Percentiles rank a stretch among this genome's conserved stretches.
phyloP scores from a whole-genome alignment of 2,888 invertebrate species.

The Melanchra persicariae region DNA sequence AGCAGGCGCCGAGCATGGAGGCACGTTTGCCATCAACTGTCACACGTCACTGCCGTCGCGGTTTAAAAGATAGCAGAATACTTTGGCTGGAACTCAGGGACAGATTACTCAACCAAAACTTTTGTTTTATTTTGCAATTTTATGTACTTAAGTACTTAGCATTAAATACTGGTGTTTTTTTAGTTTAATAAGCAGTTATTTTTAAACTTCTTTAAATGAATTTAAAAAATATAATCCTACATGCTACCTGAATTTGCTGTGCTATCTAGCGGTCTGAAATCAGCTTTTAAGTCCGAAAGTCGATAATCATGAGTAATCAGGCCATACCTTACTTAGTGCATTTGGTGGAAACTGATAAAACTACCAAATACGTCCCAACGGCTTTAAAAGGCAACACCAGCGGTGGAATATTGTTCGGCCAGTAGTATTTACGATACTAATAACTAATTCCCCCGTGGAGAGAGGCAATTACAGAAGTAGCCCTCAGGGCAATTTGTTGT shows the following conservation, averaged over 20 bases:
- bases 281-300: background rate
- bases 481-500: constrained; percentile 47
- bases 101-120: constrained; percentile 3
- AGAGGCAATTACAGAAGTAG: constrained; percentile 52
- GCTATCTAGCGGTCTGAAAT: background rate
- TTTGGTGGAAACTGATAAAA: constrained; percentile 18
- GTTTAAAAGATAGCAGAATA: constrained; percentile 8
- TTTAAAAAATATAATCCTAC: too few species aligned
- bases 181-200: too few species aligned
- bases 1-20: constrained; percentile 27
- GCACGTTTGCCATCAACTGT: constrained; percentile 46
- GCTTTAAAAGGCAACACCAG: constrained; percentile 35
- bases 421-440: constrained; percentile 52
- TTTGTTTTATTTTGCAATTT: constrained; percentile 1
- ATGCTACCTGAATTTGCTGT: too few species aligned
- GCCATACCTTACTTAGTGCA: background rate
- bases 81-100: constrained; percentile 6
- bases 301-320: constrained; percentile 20
- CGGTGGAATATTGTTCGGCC: constrained; percentile 19
- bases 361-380: constrained; percentile 18
- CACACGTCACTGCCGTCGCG: constrained; percentile 17
- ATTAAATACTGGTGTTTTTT: background rate
- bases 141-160: background rate
- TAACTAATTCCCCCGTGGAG: constrained; percentile 52
- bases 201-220: too few species aligned